Conservation (phyloP, 2,113 vertebrate genomes). For the Oreochromis aureus region DNA sequence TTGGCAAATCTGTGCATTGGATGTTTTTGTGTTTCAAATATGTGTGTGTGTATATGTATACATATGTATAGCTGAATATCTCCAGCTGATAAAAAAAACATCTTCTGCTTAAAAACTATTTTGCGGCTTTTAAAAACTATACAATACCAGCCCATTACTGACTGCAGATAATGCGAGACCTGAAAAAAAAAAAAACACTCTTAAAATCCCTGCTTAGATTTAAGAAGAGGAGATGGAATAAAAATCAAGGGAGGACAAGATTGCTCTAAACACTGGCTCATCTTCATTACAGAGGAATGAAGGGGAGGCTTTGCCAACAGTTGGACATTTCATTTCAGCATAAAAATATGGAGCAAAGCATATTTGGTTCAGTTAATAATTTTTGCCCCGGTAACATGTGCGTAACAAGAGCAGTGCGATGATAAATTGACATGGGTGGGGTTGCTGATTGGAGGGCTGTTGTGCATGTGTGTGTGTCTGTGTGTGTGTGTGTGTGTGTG, state of each 20-base stretch:
- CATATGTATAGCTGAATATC: neutral
- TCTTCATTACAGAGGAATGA: conserved; percentile 41
- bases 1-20: conserved; percentile 15
- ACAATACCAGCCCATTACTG: conserved; percentile 39
- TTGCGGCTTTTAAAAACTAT: conserved; percentile 36
- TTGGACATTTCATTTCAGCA: conserved; percentile 33
- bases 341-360: conserved; percentile 32
- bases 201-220: conserved; percentile 23
- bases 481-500: conserved; percentile 14
- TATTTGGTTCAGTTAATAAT: conserved; percentile 37
- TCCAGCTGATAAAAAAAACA: neutral
- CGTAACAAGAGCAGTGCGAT: conserved; percentile 26
- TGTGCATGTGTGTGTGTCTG: conserved; percentile 10
- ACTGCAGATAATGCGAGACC: conserved; percentile 1
- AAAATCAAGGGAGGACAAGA: conserved; percentile 17
- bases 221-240: conserved; percentile 31
- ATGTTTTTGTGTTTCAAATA: neutral
- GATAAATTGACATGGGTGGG: conserved; percentile 33
- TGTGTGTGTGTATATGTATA: neutral
- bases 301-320: conserved; percentile 15
- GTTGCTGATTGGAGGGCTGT: conserved; percentile 22
- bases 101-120: conserved; percentile 1
- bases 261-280: conserved; percentile 28
- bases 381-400: conserved; percentile 30
- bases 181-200: conserved; percentile 5